phyloP scores from a whole-genome alignment of 37 sponge, comb jelly and placozoan species.

The Spongia lamella region DNA sequence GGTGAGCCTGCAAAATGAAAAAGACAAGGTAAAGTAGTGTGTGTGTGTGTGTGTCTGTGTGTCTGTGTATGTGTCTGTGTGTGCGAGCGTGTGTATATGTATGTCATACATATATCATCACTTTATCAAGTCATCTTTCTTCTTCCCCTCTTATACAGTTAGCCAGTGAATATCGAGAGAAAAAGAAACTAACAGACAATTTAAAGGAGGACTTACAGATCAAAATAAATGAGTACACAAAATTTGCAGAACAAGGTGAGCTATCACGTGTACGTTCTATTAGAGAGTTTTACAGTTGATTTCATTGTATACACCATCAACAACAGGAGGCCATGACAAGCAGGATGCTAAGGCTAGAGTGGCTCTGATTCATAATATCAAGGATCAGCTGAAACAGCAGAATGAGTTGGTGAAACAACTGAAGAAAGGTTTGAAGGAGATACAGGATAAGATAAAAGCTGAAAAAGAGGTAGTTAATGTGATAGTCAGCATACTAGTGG shows the following conservation, averaged over 20 bases:
- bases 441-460: conserved; percentile 28
- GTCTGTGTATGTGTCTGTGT: conserved; percentile 2
- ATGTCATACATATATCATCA: too few species aligned
- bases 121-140: not conserved
- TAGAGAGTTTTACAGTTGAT: too few species aligned
- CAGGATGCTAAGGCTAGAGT: conserved; percentile 6
- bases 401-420: conserved; percentile 22
- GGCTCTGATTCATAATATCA: conserved; percentile 3
- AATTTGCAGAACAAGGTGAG: conserved; percentile 21
- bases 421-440: conserved; percentile 13
- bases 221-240: conserved; percentile 30
- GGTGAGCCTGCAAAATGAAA: not conserved
- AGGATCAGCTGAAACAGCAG: conserved; percentile 23
- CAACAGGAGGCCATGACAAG: not conserved
- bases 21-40: not conserved
- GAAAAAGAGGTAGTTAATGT: conserved; percentile 12
- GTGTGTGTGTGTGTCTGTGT: conserved; percentile 2
- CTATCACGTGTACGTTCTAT: too few species aligned
- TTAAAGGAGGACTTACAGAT: conserved; percentile 29
- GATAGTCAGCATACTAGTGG: too few species aligned
- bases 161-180: conserved; percentile 20
- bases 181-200: conserved; percentile 19
- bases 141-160: conserved; percentile 21
- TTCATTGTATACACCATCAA: too few species aligned
- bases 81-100: not conserved